Evolutionary conservation across 2,113 vertebrate species (phyloP), one percentile per base, ranked within the genome.

Genomic region (Pelecanus crispus): DNA sequence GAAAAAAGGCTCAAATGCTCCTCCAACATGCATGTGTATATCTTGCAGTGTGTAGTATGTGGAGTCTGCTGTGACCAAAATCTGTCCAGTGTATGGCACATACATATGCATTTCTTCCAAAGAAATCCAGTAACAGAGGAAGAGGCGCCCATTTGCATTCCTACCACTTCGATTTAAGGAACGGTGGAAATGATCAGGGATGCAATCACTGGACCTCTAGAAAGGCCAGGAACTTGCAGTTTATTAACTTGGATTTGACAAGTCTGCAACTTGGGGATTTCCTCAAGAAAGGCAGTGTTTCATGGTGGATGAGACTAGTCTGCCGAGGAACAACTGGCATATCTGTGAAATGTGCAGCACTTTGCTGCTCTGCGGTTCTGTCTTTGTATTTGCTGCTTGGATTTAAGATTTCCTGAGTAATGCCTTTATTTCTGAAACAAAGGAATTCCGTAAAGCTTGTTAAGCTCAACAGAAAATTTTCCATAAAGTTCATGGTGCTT

Each of bases 91-190:
- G 16, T 36, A 22, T 52, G 56, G 38, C 32, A 62, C 12, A 1
- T 7, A 5, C 0, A 1, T 3, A 7, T 0, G 2, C 5, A 5
- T 82, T 82, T 50, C 29, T 94, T 79, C 52, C 32, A 16, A 36
- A 86, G 47, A 86, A 88, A 24, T 52, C 25, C 28, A 0, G 10
- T 0, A 1, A 0, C 9, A 7, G 32, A 50, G 56, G 22, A 58
- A 83, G 53, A n/a, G 17, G n/a, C 90, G 34, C 52, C 55, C 31
- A 1, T 86, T 80, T 11, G 1, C 10, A 2, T 58, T 78, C 29
- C 20, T 31, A 4, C 42, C 12, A 2, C 22, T 62, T 66, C 0
- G 4, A 1, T 82, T 66, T 55, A 62, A 47, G 34, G 47, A 71
- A 21, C 3, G 18, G 21, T 62, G 26, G 65, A 42, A 58, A 13